Evolutionary conservation across 1,140 invertebrate genomes (phyloP).

Genomic region (Cyclina sinensis): DNA sequence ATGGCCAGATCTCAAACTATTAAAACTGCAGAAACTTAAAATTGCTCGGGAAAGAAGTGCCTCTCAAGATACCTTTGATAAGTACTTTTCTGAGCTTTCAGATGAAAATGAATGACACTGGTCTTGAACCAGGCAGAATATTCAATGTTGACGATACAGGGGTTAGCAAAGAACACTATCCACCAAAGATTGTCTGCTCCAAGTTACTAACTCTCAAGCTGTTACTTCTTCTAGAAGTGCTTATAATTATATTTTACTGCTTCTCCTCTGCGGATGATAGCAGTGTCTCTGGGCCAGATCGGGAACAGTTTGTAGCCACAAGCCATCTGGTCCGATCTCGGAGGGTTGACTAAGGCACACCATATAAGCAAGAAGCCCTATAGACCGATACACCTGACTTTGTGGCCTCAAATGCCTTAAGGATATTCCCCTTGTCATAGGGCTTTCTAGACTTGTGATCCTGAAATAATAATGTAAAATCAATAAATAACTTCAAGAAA

Average conservation of each 20-base stretch:
- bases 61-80: constrained; percentile 6
- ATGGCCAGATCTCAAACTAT: neutral
- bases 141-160: constrained; percentile 58
- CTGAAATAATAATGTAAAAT: neutral
- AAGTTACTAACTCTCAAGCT: constrained; percentile 35
- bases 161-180: constrained; percentile 13
- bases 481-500: neutral
- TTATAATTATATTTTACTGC: constrained; percentile 71
- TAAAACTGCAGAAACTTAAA: constrained; percentile 38
- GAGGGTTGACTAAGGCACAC: constrained; percentile 55
- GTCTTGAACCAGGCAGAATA: constrained; percentile 26
- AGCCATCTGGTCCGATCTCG: constrained; percentile 52
- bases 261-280: too few relatives aligned
- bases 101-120: neutral
- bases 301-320: constrained; percentile 33
- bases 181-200: too few relatives aligned
- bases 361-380: constrained; percentile 48
- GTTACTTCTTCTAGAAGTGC: constrained; percentile 24
- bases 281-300: too few relatives aligned
- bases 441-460: neutral
- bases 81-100: constrained; percentile 42
- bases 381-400: constrained; percentile 55
- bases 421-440: constrained; percentile 35
- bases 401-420: constrained; percentile 36
- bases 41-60: constrained; percentile 2